A percentile compares a stretch with the other conserved stretches of the same genome.
These are phyloP conservation scores for Hirtodrosophila alboralis DNA, from an alignment of 2,888 invertebrate genomes.

Conservation along the genomic window DNA sequence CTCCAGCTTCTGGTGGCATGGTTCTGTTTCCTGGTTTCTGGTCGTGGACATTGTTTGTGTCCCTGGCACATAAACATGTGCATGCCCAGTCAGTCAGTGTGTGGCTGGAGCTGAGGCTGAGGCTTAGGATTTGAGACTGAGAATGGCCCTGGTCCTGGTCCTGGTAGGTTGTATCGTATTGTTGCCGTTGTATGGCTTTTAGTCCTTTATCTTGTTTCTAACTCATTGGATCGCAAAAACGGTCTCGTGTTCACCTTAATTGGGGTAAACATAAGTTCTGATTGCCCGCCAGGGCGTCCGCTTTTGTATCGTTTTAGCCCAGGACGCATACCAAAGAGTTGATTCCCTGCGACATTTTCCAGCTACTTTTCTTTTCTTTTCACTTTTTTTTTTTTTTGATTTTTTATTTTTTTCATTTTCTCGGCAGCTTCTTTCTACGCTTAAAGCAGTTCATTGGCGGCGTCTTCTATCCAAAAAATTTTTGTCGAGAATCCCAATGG, in stretches of 20 bases:
- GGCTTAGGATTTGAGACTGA: background rate
- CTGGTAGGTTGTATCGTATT: constrained; percentile 63
- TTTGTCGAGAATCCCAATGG: constrained; percentile 18
- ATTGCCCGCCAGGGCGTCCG: constrained; percentile 61
- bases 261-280: constrained; percentile 80
- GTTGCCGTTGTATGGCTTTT: constrained; percentile 67
- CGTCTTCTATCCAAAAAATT: constrained; percentile 21
- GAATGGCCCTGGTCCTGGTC: constrained; percentile 7
- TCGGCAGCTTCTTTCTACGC: constrained; percentile 20
- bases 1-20: no score
- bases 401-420: background rate
- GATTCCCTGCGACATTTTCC: constrained; percentile 59
- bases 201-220: constrained; percentile 83
- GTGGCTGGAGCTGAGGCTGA: constrained; percentile 9
- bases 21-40: constrained; percentile 10
- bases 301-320: constrained; percentile 31
- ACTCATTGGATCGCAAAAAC: constrained; percentile 82
- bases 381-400: constrained; percentile 1
- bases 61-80: constrained; percentile 73
- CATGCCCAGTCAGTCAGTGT: constrained; percentile 44
- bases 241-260: constrained; percentile 82
- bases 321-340: constrained; percentile 53
- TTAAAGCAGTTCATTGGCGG: constrained; percentile 30
- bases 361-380: constrained; percentile 10
- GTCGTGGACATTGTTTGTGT: constrained; percentile 61